Base-by-base conservation (phyloP, 1,140 invertebrate genomes). In the Drosophila quadrilineata region DNA sequence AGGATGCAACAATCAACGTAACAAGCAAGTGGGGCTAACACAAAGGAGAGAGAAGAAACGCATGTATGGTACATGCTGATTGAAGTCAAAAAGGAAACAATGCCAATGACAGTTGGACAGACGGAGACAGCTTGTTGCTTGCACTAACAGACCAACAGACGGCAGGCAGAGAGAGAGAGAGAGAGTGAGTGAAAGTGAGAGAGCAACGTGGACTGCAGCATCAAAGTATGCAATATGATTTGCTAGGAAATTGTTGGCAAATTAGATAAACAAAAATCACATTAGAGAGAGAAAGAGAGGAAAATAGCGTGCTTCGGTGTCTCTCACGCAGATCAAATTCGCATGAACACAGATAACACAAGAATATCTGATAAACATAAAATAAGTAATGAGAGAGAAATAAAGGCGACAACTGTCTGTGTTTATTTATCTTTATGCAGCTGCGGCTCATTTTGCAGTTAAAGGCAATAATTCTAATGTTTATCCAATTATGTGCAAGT, bases 81-180 rank as follows among this genome's bases (percentile, higher is more conserved):
- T 63, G n/a, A 63, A 68, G 58, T 68, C 59, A 68, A 68, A 63
- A 56, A 63, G 50, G 43, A 56, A n/a, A n/a, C n/a, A n/a, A 63
- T 68, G 43, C n/a, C 29, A 56, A 49, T 56, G 58, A 49, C 50
- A 63, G 28, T 63, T 62, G 50, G 29, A 56, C 35, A 36, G 40
- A 68, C 41, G 43, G 22, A 63, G 59, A 63, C 65, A 56, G 65
- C 49, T 63, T 48, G 50, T 49, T 53, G 40, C 43, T 43, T 6
- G 5, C 40, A 38, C 9, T n/a, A n/a, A n/a, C n/a, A n/a, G n/a
- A n/a, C n/a, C n/a, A n/a, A n/a, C n/a, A n/a, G n/a, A n/a, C n/a
- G n/a, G n/a, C n/a, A 21, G 19, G 28, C 9, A 17, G 8, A 12
- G 8, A 28, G 9, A 38, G 22, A 24, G 33, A 54, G 17, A 10